These are phyloP conservation scores for Eleginops maclovinus DNA, from an alignment of 2,113 vertebrate genomes.

Conservation along the genomic window DNA sequence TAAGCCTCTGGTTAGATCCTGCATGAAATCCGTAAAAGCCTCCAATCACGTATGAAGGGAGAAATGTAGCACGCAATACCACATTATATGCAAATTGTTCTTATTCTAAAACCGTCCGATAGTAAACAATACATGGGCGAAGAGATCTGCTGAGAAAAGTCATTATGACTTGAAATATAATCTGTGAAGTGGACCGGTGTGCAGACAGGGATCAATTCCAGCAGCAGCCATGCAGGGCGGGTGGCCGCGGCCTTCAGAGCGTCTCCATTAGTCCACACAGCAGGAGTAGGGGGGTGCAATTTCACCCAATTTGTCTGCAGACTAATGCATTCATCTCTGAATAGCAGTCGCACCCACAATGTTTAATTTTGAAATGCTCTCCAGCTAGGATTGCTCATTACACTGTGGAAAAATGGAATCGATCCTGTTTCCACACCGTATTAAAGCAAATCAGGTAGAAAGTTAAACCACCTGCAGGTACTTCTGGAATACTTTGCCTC, in stretches of 20 bases:
- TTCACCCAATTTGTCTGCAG: constrained; percentile 64
- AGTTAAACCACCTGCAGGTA: constrained; percentile 18
- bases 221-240: constrained; percentile 21
- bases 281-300: constrained; percentile 16
- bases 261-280: constrained; percentile 49
- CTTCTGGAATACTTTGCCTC: constrained; percentile 24
- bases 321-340: constrained; percentile 66
- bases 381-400: constrained; percentile 41
- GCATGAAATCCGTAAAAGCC: constrained; percentile 35
- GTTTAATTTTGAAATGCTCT: constrained; percentile 60
- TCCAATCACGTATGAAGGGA: constrained; percentile 4
- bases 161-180: constrained; percentile 19
- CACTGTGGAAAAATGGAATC: constrained; percentile 35
- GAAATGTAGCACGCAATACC: constrained; percentile 8
- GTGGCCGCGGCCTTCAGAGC: constrained; percentile 27
- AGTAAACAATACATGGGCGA: neutral
- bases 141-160: neutral
- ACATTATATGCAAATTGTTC: constrained; percentile 3
- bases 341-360: constrained; percentile 14
- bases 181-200: constrained; percentile 15
- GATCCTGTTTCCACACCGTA: constrained; percentile 6
- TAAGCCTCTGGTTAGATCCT: constrained; percentile 45
- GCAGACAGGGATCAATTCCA: constrained; percentile 42
- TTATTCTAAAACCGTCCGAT: neutral
- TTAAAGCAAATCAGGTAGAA: neutral